Evolutionary conservation across 2,113 vertebrate species (phyloP).

Genomic region (Ammodytes dubius): DNA sequence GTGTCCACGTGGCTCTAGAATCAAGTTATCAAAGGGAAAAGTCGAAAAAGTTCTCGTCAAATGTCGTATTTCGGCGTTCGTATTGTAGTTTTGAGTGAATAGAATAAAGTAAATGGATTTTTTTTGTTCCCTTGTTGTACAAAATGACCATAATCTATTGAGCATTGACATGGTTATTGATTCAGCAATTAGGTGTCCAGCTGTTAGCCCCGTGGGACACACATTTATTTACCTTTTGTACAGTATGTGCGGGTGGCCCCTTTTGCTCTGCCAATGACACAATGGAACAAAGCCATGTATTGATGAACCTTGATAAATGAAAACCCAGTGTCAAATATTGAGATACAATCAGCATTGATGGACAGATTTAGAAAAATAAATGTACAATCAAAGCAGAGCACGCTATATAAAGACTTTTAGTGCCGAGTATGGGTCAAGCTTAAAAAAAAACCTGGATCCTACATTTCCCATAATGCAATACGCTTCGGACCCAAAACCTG

Average conservation of each 20-base stretch:
- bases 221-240: not conserved
- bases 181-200: conserved; percentile 31
- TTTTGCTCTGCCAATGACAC: conserved; percentile 4
- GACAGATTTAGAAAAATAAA: not conserved
- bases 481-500: too few species aligned
- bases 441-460: too few species aligned
- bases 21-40: not conserved
- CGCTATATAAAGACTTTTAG: too few species aligned
- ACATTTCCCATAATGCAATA: too few species aligned
- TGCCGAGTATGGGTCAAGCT: too few species aligned
- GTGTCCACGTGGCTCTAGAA: conserved; percentile 1
- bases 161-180: conserved; percentile 43
- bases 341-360: not conserved
- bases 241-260: not conserved
- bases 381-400: too few species aligned
- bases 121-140: not conserved
- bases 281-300: conserved; percentile 1
- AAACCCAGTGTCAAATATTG: not conserved
- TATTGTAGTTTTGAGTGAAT: not conserved
- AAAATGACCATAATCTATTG: conserved; percentile 34
- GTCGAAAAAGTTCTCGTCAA: not conserved
- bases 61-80: not conserved
- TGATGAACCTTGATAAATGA: conserved; percentile 2
- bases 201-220: conserved; percentile 7
- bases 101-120: not conserved